Evolutionary conservation across 2,888 invertebrate genomes (phyloP).

Genomic region (Pristionchus exspectatus): DNA sequence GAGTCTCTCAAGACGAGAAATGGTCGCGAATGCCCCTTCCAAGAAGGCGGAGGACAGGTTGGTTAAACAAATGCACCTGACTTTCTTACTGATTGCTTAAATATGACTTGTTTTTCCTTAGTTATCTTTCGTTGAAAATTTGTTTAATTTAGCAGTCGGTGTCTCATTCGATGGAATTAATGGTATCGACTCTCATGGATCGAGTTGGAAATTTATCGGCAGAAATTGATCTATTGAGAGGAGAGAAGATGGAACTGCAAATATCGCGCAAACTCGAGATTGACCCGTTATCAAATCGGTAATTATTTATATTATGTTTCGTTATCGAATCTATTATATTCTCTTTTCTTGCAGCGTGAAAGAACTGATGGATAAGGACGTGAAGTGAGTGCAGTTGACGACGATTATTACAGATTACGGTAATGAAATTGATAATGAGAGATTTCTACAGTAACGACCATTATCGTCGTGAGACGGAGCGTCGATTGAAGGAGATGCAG

Average conservation of each 20-base stretch:
- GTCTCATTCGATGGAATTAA: neutral
- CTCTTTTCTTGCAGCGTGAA: constrained; percentile 23
- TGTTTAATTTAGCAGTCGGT: neutral
- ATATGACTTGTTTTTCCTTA: neutral
- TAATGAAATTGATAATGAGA: neutral
- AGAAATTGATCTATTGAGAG: constrained; percentile 4
- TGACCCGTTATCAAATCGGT: neutral
- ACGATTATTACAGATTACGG: neutral
- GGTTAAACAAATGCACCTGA: neutral
- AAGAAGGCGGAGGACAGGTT: neutral
- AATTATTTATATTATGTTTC: neutral
- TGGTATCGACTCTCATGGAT: neutral
- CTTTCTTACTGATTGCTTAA: neutral
- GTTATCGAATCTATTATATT: neutral
- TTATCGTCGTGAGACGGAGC: constrained; percentile 25
- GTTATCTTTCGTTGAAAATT: neutral
- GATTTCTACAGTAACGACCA: neutral
- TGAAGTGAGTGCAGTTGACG: neutral
- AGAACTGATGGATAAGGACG: constrained; percentile 16
- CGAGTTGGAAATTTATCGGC: neutral
- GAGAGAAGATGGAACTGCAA: neutral
- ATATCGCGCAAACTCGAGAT: neutral
- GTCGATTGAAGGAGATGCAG: neutral
- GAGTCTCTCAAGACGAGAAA: constrained; percentile 4
- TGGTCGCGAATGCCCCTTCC: constrained; percentile 28